These are phyloP conservation scores for Apotomis capreana DNA, from an alignment of 2,888 invertebrate species.

Conservation along the genomic window DNA sequence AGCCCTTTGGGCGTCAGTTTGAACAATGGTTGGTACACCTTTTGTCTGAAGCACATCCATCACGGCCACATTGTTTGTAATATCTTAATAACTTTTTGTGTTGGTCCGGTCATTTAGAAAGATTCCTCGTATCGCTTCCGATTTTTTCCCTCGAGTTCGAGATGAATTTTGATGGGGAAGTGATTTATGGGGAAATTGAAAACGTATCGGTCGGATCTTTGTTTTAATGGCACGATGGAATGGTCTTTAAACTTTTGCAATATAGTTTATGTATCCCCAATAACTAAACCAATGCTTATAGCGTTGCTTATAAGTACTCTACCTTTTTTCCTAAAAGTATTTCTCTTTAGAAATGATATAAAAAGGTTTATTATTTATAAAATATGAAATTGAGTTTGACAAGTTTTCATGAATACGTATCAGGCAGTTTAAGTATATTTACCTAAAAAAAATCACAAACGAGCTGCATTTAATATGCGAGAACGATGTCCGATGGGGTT, in stretches of 20 bases:
- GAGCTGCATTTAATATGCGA: no score
- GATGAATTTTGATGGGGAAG: conserved; percentile 66
- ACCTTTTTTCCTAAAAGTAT: no score
- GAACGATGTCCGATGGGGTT: background rate
- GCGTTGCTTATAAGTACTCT: no score
- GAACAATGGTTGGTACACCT: conserved; percentile 69
- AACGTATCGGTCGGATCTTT: conserved; percentile 47
- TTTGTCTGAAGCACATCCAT: conserved; percentile 80
- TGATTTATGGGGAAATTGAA: conserved; percentile 56
- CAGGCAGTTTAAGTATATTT: background rate
- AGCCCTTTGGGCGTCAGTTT: conserved; percentile 58
- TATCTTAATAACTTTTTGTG: conserved; percentile 82
- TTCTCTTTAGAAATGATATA: no score
- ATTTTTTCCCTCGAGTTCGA: conserved; percentile 54
- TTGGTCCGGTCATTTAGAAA: conserved; percentile 79
- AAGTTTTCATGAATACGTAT: no score
- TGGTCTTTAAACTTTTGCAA: conserved; percentile 19
- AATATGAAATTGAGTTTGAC: no score
- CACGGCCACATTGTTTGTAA: conserved; percentile 74
- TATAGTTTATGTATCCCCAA: background rate
- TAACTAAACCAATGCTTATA: background rate
- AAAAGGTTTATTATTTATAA: no score
- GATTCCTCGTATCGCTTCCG: conserved; percentile 67
- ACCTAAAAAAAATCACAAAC: background rate
- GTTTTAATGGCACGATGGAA: conserved; percentile 17